Evolutionary conservation across 2,113 vertebrate species (phyloP).

Genomic region (Neotragus moschatus): DNA sequence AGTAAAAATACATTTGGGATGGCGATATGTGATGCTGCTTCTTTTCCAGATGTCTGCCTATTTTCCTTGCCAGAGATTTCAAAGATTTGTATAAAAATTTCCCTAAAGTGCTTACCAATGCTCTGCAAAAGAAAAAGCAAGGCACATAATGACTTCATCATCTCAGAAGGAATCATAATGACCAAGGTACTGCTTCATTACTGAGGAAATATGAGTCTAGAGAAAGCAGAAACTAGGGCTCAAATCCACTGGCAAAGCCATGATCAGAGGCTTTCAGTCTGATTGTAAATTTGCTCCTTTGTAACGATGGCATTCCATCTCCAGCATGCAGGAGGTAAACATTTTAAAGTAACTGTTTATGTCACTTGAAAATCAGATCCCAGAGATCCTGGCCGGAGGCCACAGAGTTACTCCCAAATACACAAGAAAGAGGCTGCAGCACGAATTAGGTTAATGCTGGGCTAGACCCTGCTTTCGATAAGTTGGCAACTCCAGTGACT

Average conservation of each 20-base stretch:
- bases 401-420: neutral
- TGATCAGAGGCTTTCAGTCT: neutral
- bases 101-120: conserved; percentile 30
- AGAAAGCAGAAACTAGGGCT: neutral
- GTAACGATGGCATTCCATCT: neutral
- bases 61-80: conserved; percentile 51
- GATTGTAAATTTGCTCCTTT: neutral
- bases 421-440: neutral
- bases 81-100: conserved; percentile 51
- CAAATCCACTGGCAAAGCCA: neutral
- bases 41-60: conserved; percentile 52
- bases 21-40: neutral
- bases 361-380: conserved; percentile 36
- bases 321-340: conserved; percentile 1
- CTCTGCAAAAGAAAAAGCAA: conserved; percentile 31
- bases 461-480: conserved; percentile 26
- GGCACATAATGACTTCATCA: conserved; percentile 48
- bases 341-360: conserved; percentile 40
- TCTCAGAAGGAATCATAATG: conserved; percentile 13
- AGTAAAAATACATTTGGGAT: conserved; percentile 20
- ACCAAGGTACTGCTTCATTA: neutral
- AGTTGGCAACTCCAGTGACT: conserved; percentile 2
- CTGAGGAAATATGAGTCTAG: conserved; percentile 15
- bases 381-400: neutral
- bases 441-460: conserved; percentile 35